A percentile compares a stretch with the other conserved stretches of the same genome.
Conservation (phyloP, 2,797 vertebrate genomes). For the Sebastes iracundus region DNA sequence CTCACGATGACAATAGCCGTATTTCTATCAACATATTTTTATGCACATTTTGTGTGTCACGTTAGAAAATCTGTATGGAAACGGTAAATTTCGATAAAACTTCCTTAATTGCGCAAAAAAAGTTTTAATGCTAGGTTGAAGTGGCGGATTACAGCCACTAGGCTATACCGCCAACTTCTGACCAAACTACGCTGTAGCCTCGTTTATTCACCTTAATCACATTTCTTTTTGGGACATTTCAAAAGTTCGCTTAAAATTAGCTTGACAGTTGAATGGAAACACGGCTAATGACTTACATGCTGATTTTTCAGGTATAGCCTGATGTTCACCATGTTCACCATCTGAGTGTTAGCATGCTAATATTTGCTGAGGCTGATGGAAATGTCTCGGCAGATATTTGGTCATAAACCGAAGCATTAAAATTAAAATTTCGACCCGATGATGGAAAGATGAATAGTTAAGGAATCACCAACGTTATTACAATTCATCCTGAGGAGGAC, state of each 20-base stretch:
- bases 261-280: neutral
- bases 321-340: neutral
- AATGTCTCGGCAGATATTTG: neutral
- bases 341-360: neutral
- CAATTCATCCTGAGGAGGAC: neutral
- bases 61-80: neutral
- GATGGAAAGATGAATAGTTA: too few relatives aligned
- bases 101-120: neutral
- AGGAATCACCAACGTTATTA: neutral
- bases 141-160: too few relatives aligned
- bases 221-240: too few relatives aligned
- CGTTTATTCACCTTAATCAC: too few relatives aligned
- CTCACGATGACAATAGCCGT: too few relatives aligned
- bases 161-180: too few relatives aligned
- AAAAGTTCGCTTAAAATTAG: neutral
- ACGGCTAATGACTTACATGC: neutral
- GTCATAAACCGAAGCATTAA: neutral
- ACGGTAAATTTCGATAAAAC: neutral
- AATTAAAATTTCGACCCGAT: neutral
- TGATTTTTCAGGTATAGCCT: neutral
- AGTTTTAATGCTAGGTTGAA: too few relatives aligned
- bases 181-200: too few relatives aligned
- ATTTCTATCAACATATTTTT: too few relatives aligned
- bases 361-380: neutral
- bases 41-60: too few relatives aligned